phyloP scores from a whole-genome alignment of 2,888 invertebrate genomes.

The Tineola bisselliella region DNA sequence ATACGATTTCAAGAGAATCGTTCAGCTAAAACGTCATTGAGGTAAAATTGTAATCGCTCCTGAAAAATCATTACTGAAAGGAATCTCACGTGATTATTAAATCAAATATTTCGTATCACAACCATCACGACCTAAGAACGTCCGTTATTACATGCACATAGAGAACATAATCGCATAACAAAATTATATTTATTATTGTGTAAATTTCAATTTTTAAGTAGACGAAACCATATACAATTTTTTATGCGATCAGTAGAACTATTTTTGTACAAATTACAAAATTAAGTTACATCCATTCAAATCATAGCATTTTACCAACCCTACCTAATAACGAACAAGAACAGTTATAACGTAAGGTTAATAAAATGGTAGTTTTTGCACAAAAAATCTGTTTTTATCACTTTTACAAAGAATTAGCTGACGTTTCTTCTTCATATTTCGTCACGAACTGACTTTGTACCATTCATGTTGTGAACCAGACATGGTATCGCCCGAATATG shows the following conservation, averaged over 20 bases:
- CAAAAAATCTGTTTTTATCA: background rate
- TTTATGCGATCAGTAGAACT: background rate
- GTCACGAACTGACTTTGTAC: no score
- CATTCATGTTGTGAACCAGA: no score
- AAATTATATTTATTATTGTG: background rate
- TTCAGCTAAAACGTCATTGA: no score
- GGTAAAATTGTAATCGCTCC: no score
- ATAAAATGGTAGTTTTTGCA: background rate
- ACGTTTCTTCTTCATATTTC: no score
- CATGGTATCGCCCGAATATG: no score
- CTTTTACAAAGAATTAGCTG: background rate
- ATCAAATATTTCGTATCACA: constrained; percentile 34
- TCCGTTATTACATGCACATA: no score
- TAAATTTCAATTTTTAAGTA: no score
- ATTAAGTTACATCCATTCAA: background rate
- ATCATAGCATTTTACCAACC: background rate
- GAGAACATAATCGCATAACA: background rate
- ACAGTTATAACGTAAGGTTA: background rate
- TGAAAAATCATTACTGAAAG: background rate
- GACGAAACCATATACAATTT: background rate
- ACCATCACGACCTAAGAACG: constrained; percentile 36
- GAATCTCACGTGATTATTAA: background rate
- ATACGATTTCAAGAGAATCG: no score
- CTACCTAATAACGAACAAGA: background rate
- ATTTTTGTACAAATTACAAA: background rate